These are phyloP conservation scores for Orientallactaga sibirica DNA, from an alignment of 2,797 vertebrate species.

Conservation along the genomic window DNA sequence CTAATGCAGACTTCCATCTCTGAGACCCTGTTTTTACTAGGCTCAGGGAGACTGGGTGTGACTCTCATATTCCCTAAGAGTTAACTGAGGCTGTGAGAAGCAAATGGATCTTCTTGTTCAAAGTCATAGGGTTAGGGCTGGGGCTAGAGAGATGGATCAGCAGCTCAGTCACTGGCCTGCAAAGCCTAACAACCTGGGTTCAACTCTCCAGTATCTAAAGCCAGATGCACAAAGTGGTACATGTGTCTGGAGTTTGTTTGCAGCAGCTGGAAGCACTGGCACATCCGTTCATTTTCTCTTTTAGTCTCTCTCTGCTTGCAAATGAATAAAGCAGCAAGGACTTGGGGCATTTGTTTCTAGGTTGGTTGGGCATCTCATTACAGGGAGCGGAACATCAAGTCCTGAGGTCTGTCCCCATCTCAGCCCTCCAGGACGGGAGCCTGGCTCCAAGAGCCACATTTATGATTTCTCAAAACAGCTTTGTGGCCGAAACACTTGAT, in stretches of 20 bases:
- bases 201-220: too few relatives aligned
- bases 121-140: not conserved
- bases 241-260: too few relatives aligned
- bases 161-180: too few relatives aligned
- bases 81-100: not conserved
- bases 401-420: fast-evolving
- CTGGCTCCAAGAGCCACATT: not conserved
- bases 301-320: too few relatives aligned
- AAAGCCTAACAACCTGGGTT: too few relatives aligned
- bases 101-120: not conserved
- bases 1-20: fast-evolving
- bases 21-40: not conserved
- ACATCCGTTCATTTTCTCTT: too few relatives aligned
- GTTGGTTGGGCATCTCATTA: not conserved
- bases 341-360: not conserved
- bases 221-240: too few relatives aligned
- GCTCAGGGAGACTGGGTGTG: not conserved
- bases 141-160: too few relatives aligned
- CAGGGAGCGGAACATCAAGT: fast-evolving
- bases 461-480: not conserved
- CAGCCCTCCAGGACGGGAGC: not conserved
- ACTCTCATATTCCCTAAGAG: not conserved
- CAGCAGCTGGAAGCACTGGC: too few relatives aligned
- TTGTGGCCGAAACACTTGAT: not conserved
- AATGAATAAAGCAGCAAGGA: not conserved